Base-by-base conservation (phyloP, 1,140 invertebrate species). In the Luehdorfia chinensis region DNA sequence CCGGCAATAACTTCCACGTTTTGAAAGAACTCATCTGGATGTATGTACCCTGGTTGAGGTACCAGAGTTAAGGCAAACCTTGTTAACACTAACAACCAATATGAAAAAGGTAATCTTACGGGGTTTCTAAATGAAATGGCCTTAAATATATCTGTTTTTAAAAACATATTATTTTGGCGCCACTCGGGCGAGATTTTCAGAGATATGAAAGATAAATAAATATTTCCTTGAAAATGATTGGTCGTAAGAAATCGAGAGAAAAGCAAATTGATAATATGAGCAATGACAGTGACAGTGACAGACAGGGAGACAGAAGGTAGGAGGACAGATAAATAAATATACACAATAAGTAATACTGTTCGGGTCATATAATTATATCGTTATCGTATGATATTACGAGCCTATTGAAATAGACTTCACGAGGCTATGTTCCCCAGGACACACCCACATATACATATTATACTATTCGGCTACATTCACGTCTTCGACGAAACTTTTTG, bases 21-120 rank as follows among this genome's bases (percentile, higher is more conserved):
- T 81, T 98, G 97, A 81, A 98, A 98, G 83, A 94, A 98, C 86
- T 98, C 97, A 87, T 98, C 97, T 0, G 97, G 97, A 88, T 98
- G 97, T 64, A 99, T 94, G 63, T 98, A 98, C 21, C 96, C 96
- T 52, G 88, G 90, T 87, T 97, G 96, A 5, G 93, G 92, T 25
- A 93, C 50, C 30, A 95, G 71, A 15, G 93, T 92, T 9, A 95
- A 73, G 5, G 90, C 47, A 52, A 96, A 80, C 57, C 95, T 87
- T n/a, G 94, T 43, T 8, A 69, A 50, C 6, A 88, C 90, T 25
- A 94, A 87, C 30, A 92, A 75, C 87, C 84, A 88, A 46, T 88
- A 88, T 0, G 72, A 73, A 3, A 80, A 32, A 1, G 81, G 79
- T 47, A 84, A 59, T 56, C 50, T 71, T 3, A 71, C 55, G n/a